phyloP scores from a whole-genome alignment of 2,797 vertebrate species.

The Pseudochirops corinnae region DNA sequence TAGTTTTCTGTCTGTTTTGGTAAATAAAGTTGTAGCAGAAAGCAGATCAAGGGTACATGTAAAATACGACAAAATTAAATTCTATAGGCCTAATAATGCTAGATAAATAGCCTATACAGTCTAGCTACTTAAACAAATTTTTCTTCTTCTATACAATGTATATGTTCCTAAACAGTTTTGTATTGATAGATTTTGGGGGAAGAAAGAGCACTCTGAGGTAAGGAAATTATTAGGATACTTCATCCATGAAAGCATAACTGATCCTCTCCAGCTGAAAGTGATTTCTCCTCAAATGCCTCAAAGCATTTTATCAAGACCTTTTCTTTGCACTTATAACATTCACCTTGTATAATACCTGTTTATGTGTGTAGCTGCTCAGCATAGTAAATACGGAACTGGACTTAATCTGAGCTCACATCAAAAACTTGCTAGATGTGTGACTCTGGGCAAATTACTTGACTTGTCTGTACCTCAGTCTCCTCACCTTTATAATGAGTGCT shows the following conservation, averaged over 20 bases:
- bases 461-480: neutral
- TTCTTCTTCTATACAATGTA: slow-evolving; percentile 31
- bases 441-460: neutral
- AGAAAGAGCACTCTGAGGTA: neutral
- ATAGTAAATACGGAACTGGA: neutral
- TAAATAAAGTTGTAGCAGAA: neutral
- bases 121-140: slow-evolving; percentile 23
- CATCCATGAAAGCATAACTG: neutral
- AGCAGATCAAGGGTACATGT: neutral
- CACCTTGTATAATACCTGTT: neutral
- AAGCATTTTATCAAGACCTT: neutral
- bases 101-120: neutral
- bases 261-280: neutral
- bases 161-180: slow-evolving; percentile 1
- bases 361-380: neutral
- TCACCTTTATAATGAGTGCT: neutral
- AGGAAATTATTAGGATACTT: neutral
- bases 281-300: neutral
- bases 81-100: neutral
- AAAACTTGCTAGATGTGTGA: neutral
- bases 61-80: slow-evolving; percentile 30
- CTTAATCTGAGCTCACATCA: neutral
- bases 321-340: neutral
- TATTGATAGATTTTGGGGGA: neutral
- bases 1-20: neutral